Evolutionary conservation across 2,888 invertebrate species (phyloP), one percentile per base, ranked within the genome.

Genomic region (Dynastes hyllus): DNA sequence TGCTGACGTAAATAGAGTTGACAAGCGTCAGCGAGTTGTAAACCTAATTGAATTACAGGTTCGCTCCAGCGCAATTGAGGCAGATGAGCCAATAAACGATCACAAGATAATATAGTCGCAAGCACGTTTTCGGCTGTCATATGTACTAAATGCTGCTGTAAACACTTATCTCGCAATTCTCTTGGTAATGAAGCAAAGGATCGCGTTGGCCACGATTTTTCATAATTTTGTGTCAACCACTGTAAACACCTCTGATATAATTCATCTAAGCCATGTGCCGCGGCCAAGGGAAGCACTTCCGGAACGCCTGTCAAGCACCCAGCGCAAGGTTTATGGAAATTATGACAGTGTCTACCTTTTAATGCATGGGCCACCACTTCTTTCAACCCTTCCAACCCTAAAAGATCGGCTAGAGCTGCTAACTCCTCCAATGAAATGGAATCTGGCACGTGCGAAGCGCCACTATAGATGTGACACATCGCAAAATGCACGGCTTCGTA

Each of bases 281-380:
- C 92, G 3, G 97, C 94, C 61, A 98, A 90, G 0, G 96, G 95
- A 84, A 98, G 91, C 81, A 97, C 96, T 70, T 80, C 97, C 51
- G 97, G 89, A 2, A 97, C 95, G 4, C 97, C 97, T 66, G 94
- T 93, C 22, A 94, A 94, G 88, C 98, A 98, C 50, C 95, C 94
- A 66, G 94, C 92, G 88, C 98, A 98, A 0, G 98, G 98, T 91
- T 95, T 95, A 87, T 98, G 98, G 88, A 98, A 98, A 88, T 96
- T 94, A 88, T 98, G 98, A 87, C 98, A 98, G 88, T 96, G 96
- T 88, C 88, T 95, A 27, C 93, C 93, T 89, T 96, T 96, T 50
- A 98, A 90, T 0, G 96, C 95, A 85, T 96, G 95, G 86, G 95
- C 94, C 0, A 97, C 96, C 2, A 97, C 96, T 90, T 98, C 97